Conservation (phyloP, 2,113 vertebrate species). For the Dromas ardeola region DNA sequence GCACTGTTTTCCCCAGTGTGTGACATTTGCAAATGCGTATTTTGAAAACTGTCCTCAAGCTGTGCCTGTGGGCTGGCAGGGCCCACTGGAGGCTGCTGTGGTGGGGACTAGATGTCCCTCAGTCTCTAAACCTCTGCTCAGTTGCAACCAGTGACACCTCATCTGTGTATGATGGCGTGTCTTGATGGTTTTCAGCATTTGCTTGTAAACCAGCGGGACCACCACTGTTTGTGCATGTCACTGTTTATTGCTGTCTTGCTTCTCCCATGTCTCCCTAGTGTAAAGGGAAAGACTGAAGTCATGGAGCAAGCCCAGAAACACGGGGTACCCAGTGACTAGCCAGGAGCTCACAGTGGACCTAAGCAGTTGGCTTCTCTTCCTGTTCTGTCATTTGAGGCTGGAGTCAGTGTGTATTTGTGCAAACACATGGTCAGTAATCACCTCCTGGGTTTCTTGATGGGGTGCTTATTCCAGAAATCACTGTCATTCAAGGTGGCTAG, state of each 20-base stretch:
- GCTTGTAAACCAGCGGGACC: not conserved
- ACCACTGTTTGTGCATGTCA: not conserved
- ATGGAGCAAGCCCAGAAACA: not conserved
- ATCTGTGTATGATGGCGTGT: not conserved
- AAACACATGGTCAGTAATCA: not conserved
- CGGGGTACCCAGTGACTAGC: not conserved
- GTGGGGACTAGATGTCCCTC: not conserved
- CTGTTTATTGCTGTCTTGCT: not conserved
- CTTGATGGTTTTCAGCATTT: not conserved
- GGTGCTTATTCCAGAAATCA: not conserved
- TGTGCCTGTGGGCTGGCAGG: not conserved
- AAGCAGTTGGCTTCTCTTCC: not conserved
- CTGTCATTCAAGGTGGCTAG: not conserved
- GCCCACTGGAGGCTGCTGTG: not conserved
- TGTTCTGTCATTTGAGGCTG: not conserved
- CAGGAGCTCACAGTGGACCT: not conserved
- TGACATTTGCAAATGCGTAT: rapidly evolving
- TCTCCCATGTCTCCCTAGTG: not conserved
- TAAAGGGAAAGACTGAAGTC: not conserved
- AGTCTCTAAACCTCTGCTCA: not conserved
- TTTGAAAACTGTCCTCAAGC: not conserved
- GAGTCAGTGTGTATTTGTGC: not conserved
- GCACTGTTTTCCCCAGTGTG: not conserved
- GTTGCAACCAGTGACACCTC: not conserved
- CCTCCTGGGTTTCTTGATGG: not conserved